Evolutionary conservation across 2,888 invertebrate genomes (phyloP).

Genomic region (Chrysolina oricalcia): DNA sequence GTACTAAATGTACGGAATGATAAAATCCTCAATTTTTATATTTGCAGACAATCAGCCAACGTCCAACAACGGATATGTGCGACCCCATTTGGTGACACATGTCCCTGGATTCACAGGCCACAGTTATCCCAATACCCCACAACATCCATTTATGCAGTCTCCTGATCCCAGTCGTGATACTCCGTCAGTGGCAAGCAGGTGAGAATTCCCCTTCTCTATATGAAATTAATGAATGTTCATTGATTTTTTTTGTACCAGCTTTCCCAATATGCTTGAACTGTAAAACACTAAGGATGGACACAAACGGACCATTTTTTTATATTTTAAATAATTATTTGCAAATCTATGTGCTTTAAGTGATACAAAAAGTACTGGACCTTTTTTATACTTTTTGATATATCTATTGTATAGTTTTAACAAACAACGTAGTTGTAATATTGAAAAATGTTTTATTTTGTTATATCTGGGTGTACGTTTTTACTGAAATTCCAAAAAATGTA

Average conservation of each 20-base stretch:
- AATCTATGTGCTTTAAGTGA: slow-evolving; percentile 53
- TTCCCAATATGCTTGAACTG: slow-evolving; percentile 69
- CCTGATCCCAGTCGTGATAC: slow-evolving; percentile 85
- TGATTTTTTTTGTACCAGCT: slow-evolving; percentile 61
- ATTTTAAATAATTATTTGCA: slow-evolving; percentile 44
- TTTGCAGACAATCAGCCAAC: slow-evolving; percentile 74
- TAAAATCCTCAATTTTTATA: slow-evolving; percentile 13
- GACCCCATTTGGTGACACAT: slow-evolving; percentile 87
- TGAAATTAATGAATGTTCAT: slow-evolving; percentile 4
- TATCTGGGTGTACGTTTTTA: background rate
- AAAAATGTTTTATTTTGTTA: slow-evolving; percentile 6
- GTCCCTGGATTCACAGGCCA: slow-evolving; percentile 80
- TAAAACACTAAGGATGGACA: slow-evolving; percentile 52
- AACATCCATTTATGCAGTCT: slow-evolving; percentile 79
- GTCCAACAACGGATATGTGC: slow-evolving; percentile 88
- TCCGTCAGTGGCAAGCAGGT: slow-evolving; percentile 86
- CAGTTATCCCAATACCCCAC: slow-evolving; percentile 80
- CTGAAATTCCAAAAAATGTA: background rate
- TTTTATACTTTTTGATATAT: slow-evolving; percentile 40
- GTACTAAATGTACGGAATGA: no score
- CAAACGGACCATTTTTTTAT: slow-evolving; percentile 42
- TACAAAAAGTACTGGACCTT: slow-evolving; percentile 32
- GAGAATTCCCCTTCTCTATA: slow-evolving; percentile 21
- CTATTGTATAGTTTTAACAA: background rate
- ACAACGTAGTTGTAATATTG: background rate